phyloP scores from a whole-genome alignment of 2,888 invertebrate species.

The Micoletzkya japonica region DNA sequence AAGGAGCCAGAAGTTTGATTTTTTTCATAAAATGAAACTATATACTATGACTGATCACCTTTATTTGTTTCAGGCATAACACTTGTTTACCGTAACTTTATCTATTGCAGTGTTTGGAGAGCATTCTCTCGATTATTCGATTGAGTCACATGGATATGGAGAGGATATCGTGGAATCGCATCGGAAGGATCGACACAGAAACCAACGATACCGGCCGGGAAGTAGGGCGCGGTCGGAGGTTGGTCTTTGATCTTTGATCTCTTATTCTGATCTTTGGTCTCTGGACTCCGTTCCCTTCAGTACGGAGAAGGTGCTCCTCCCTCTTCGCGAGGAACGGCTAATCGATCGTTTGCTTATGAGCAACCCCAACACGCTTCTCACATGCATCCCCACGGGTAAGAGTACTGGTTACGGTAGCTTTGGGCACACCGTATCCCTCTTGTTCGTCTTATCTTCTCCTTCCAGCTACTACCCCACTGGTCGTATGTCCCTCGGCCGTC shows the following conservation, averaged over 20 bases:
- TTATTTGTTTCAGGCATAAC: background rate
- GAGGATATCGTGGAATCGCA: conserved; percentile 18
- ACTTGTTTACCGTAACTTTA: background rate
- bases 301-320: conserved; percentile 15
- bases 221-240: conserved; percentile 19
- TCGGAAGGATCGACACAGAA: conserved; percentile 23
- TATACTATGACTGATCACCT: background rate
- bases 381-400: conserved; percentile 26
- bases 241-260: background rate
- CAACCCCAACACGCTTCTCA: background rate
- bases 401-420: background rate
- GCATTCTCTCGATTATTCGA: conserved; percentile 15
- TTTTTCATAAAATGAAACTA: too few species aligned
- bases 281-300: background rate
- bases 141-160: conserved; percentile 24
- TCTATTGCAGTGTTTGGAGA: conserved; percentile 11
- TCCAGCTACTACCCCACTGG: conserved; percentile 17
- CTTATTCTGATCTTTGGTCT: background rate
- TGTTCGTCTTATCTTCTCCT: background rate
- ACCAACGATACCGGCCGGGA: conserved; percentile 1
- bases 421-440: background rate
- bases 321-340: background rate
- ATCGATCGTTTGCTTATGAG: conserved; percentile 14
- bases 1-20: background rate
- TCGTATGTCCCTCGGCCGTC: conserved; percentile 17